Percentiles rank a stretch among this genome's conserved stretches.
Evolutionary conservation across 2,113 vertebrate species (phyloP).

Genomic region (Calyptomena viridis): DNA sequence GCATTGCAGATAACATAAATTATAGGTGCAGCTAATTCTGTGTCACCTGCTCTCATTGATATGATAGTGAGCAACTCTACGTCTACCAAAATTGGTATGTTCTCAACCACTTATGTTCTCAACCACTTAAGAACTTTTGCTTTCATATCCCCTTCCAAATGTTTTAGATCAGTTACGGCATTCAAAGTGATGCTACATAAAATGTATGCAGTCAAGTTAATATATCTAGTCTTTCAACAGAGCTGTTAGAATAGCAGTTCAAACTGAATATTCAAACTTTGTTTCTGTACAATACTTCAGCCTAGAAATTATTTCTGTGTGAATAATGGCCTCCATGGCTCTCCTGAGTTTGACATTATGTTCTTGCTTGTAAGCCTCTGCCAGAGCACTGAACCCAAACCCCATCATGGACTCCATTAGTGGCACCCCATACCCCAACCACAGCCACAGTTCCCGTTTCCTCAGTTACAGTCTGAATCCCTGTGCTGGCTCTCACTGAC

Average conservation of each 20-base stretch:
- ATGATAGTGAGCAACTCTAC: not conserved
- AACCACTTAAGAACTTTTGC: not conserved
- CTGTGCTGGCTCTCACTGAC: not conserved
- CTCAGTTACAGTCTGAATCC: not conserved
- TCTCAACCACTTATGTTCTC: not conserved
- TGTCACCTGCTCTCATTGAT: not conserved
- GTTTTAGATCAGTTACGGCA: not conserved
- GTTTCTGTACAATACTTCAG: not conserved
- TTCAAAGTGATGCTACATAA: not conserved
- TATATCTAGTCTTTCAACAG: not conserved
- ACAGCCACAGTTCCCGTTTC: not conserved
- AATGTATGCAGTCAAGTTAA: not conserved
- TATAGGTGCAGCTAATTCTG: not conserved
- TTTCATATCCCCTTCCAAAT: not conserved
- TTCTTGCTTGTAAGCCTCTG: not conserved
- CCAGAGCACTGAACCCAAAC: not conserved
- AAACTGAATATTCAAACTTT: not conserved
- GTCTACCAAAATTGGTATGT: not conserved
- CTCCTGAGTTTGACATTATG: not conserved
- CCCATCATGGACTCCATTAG: not conserved
- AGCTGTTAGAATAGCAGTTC: not conserved
- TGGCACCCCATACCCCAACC: not conserved
- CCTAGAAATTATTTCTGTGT: not conserved
- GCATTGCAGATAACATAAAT: not conserved
- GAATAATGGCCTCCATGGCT: rapidly evolving